Conservation (phyloP, 1,140 invertebrate species). For the Tenebrio molitor region DNA sequence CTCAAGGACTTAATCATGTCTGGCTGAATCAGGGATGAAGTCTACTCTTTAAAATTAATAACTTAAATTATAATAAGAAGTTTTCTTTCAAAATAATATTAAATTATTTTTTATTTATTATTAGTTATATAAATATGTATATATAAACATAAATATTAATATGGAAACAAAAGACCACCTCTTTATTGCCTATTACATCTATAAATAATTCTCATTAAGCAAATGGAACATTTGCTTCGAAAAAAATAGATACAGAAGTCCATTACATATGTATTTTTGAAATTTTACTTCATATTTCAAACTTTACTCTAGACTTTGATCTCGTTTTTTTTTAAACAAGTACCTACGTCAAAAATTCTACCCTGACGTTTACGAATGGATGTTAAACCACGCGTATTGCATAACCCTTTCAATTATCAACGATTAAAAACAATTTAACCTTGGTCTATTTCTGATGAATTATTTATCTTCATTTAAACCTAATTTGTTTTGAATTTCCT, state of each 20-base stretch:
- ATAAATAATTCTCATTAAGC: too few relatives aligned
- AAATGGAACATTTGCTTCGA: too few relatives aligned
- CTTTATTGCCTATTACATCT: too few relatives aligned
- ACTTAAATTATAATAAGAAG: too few relatives aligned
- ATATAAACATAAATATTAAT: too few relatives aligned
- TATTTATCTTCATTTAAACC: constrained; percentile 35
- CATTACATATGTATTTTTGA: constrained; percentile 1
- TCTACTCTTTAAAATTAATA: too few relatives aligned
- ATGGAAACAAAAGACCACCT: too few relatives aligned
- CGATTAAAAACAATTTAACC: constrained; percentile 32
- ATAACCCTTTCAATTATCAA: constrained; percentile 36
- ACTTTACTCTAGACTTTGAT: constrained; percentile 26
- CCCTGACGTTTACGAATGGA: constrained; percentile 1
- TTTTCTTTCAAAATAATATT: too few relatives aligned
- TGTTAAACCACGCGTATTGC: constrained; percentile 11
- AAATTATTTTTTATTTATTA: too few relatives aligned
- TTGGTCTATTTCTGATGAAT: constrained; percentile 33
- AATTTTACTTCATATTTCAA: constrained; percentile 2
- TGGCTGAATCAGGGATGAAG: neutral
- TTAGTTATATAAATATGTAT: too few relatives aligned
- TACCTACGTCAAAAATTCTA: constrained; percentile 21
- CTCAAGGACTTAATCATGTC: neutral
- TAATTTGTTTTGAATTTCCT: constrained; percentile 15
- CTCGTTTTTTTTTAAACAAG: constrained; percentile 17
- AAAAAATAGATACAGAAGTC: neutral